These are phyloP conservation scores for Dasypogon diadema DNA, from an alignment of 2,888 invertebrate genomes.

Conservation along the genomic window DNA sequence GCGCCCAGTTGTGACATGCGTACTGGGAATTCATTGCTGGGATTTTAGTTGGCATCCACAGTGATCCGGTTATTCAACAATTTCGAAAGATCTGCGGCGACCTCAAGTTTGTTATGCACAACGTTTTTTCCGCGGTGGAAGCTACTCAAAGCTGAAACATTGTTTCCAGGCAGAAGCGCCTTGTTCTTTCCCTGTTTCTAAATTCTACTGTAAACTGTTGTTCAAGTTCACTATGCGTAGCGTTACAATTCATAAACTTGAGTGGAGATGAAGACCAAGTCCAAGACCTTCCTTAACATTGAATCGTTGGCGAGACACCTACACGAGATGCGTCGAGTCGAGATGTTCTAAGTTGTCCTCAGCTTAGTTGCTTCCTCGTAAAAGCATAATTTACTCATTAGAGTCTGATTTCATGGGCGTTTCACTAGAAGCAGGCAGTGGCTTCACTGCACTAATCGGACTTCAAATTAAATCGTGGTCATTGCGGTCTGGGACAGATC, in stretches of 20 bases:
- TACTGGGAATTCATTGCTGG: too few relatives aligned
- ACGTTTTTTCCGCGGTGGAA: too few relatives aligned
- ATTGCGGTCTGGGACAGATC: too few relatives aligned
- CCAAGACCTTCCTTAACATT: conserved; percentile 38
- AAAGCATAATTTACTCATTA: conserved; percentile 32
- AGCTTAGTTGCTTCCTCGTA: not conserved
- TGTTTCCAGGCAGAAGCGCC: too few relatives aligned
- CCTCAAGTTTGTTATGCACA: too few relatives aligned
- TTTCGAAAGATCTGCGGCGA: too few relatives aligned
- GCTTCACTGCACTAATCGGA: not conserved
- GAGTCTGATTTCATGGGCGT: not conserved
- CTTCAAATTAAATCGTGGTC: not conserved
- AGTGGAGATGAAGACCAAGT: not conserved
- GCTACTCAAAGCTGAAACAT: too few relatives aligned
- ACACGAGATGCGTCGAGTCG: not conserved
- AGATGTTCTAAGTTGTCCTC: conserved; percentile 7
- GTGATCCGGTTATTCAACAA: not conserved
- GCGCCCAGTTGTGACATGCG: too few relatives aligned
- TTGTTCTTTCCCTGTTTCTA: conserved; percentile 19
- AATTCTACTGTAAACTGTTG: not conserved
- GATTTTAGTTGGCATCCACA: not conserved
- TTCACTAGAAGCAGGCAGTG: too few relatives aligned
- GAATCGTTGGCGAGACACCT: conserved; percentile 22
- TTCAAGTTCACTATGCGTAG: conserved; percentile 25
- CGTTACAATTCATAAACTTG: conserved; percentile 3